Evolutionary conservation across 2,797 vertebrate species (phyloP), one percentile per base, ranked within the genome.

Genomic region (Vireo griseus): DNA sequence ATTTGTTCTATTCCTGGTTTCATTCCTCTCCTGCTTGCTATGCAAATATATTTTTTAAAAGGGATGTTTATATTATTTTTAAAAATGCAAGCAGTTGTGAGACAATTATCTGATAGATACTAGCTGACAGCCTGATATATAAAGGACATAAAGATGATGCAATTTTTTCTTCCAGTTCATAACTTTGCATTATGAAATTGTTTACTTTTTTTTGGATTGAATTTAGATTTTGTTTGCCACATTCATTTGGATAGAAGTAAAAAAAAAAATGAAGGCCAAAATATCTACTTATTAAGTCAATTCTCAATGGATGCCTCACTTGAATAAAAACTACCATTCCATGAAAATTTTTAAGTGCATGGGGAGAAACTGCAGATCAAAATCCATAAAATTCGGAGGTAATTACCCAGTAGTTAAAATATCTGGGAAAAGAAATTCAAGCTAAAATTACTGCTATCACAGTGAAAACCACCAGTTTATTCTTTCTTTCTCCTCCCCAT

Each of bases 1-100:
- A 80, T 96, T 96, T 96, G 67, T 97, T 93, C 90, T 95, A 52
- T 47, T 94, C 40, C 86, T 85, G 47, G 66, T 87, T 35, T 94
- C 65, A 87, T 94, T 96, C 48, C 35, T 97, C 57, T 95, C 71
- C 50, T 67, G 61, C 59, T 93, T 91, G 37, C 39, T 78, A 71
- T 88, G 61, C 29, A 73, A 69, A 31, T 52, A 62, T 77, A 44
- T 84, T 54, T 59, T 59, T 74, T n/a, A 58, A 58, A 93, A 21
- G 33, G 55, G 8, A 55, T 83, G 31, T 63, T 79, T 58, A 9
- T 65, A 68, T 83, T 85, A 40, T 76, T 94, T 86, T 94, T 61
- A 24, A 92, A 86, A 69, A 25, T 16, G 15, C 4, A 85, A 77
- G 59, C 16, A 90, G n/a, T 68, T 45, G 76, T 79, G 37, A 37